These are phyloP conservation scores for Trialeurodes vaporariorum DNA, from an alignment of 1,140 invertebrate species.

Conservation along the genomic window DNA sequence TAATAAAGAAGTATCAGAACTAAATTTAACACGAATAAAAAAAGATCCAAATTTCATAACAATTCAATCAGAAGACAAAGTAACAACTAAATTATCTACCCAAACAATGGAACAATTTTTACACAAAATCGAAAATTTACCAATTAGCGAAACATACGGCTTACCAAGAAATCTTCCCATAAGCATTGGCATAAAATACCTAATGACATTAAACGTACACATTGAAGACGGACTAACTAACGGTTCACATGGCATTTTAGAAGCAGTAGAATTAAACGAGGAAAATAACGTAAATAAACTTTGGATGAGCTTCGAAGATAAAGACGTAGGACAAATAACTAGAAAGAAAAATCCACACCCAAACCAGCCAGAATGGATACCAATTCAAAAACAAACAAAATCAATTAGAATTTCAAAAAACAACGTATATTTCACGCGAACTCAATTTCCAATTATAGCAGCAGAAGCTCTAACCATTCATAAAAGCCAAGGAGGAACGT, in stretches of 20 bases:
- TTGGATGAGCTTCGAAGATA: neutral
- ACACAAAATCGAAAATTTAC: neutral
- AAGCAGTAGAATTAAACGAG: neutral
- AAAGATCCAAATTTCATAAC: neutral
- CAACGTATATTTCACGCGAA: neutral
- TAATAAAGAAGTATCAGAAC: slow-evolving; percentile 3
- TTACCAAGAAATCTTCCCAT: slow-evolving; percentile 2
- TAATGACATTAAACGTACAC: slow-evolving; percentile 33
- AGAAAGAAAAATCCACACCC: neutral
- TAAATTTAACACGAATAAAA: neutral
- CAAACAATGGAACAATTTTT: neutral
- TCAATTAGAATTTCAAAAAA: neutral
- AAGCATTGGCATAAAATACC: slow-evolving; percentile 22
- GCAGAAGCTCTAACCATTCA: neutral
- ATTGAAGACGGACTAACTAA: slow-evolving; percentile 31
- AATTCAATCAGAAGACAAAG: neutral
- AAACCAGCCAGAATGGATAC: neutral
- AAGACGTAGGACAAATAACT: neutral
- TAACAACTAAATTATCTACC: neutral
- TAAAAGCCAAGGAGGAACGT: neutral
- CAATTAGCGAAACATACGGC: slow-evolving; percentile 4
- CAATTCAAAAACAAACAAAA: neutral
- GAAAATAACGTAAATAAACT: neutral
- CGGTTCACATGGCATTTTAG: slow-evolving; percentile 26
- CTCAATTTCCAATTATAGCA: neutral